Percentiles rank a stretch among this genome's conserved stretches.
These are phyloP conservation scores for Drosophila kambysellisi DNA, from an alignment of 2,888 invertebrate species.

Conservation along the genomic window DNA sequence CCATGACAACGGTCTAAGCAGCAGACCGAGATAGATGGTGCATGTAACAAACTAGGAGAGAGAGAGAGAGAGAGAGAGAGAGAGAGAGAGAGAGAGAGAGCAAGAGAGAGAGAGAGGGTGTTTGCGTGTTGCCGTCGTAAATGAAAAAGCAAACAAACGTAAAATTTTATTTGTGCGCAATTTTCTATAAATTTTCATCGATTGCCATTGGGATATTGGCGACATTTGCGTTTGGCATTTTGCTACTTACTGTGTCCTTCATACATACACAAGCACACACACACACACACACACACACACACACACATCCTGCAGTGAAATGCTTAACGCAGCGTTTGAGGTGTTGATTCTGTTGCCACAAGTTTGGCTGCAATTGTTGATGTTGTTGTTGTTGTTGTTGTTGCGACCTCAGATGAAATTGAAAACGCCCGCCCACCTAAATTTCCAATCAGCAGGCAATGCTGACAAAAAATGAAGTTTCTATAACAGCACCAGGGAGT, in stretches of 20 bases:
- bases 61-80: neutral
- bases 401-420: conserved; percentile 56
- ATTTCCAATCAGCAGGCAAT: conserved; percentile 69
- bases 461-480: conserved; percentile 66
- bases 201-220: conserved; percentile 81
- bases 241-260: conserved; percentile 71
- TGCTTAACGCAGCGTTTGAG: conserved; percentile 48
- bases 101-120: neutral
- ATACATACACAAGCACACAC: conserved; percentile 13
- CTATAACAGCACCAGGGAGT: conserved; percentile 57
- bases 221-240: conserved; percentile 81
- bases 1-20: conserved; percentile 54
- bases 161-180: conserved; percentile 82
- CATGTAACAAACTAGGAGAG: conserved; percentile 1
- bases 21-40: conserved; percentile 23
- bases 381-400: conserved; percentile 21
- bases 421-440: conserved; percentile 51
- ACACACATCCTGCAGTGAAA: conserved; percentile 5
- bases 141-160: conserved; percentile 81
- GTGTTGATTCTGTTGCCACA: conserved; percentile 54
- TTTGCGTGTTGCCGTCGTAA: conserved; percentile 54
- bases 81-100: neutral
- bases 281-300: conserved; percentile 8
- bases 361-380: conserved; percentile 70
- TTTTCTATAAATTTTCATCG: conserved; percentile 80